These are phyloP conservation scores for Sebastes alutus DNA, from an alignment of 2,797 vertebrate species.

Conservation along the genomic window DNA sequence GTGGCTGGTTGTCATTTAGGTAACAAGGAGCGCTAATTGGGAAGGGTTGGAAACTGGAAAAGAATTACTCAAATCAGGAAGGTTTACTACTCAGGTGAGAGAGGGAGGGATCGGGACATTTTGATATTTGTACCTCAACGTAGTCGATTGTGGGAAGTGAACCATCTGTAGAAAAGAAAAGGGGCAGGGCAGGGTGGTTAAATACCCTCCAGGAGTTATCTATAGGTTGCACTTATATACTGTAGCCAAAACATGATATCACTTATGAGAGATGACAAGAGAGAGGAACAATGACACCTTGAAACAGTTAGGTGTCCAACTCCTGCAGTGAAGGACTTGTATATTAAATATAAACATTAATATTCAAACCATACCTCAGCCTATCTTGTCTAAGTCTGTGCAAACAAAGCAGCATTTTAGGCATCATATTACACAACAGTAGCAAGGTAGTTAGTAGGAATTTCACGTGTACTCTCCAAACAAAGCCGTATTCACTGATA, in stretches of 20 bases:
- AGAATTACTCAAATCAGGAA: constrained; percentile 80
- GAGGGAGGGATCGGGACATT: constrained; percentile 73
- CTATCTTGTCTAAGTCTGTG: background rate
- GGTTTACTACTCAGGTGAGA: constrained; percentile 79
- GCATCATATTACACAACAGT: background rate
- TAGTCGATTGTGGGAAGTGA: constrained; percentile 82
- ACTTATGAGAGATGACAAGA: constrained; percentile 23
- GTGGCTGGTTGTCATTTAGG: constrained; percentile 72
- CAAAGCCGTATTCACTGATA: background rate
- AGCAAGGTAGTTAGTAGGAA: background rate
- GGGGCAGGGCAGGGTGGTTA: constrained; percentile 83
- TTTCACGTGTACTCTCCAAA: background rate
- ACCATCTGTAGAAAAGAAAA: constrained; percentile 88
- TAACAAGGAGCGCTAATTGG: constrained; percentile 69
- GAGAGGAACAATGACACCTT: constrained; percentile 33
- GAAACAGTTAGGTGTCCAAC: constrained; percentile 4
- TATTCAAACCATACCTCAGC: constrained; percentile 2
- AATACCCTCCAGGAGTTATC: constrained; percentile 72
- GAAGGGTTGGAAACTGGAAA: constrained; percentile 76
- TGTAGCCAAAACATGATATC: constrained; percentile 38
- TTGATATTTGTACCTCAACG: constrained; percentile 87
- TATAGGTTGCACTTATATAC: constrained; percentile 49
- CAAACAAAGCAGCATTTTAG: constrained; percentile 8
- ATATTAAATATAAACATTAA: constrained; percentile 8
- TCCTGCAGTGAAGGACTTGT: background rate